Base-by-base conservation (phyloP, 2,888 invertebrate species). In the Drosophila nr. perissopoda region DNA sequence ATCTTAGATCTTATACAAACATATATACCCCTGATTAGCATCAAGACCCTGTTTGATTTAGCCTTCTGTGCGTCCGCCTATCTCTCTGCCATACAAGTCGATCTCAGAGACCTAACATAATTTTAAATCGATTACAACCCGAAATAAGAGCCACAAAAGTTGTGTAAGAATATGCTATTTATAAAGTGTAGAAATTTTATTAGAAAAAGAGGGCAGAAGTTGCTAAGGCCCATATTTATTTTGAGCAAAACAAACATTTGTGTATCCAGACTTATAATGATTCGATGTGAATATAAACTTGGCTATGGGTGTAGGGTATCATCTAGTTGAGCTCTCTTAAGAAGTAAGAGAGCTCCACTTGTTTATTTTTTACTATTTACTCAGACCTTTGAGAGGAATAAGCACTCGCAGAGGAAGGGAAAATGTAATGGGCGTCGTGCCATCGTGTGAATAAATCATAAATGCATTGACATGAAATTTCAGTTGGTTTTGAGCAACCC, bases 401-500 rank as follows among this genome's bases (percentile, higher is more conserved):
- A 16, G 21, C 36, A 49, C n/a, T 34, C 34, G 7, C 29, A 36
- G n/a, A 21, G 27, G 8, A 42, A 34, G 2, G 27, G 4, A 4
- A 11, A 6, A 18, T 40, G 46, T 2, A n/a, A 25, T 8, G 7
- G 56, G 33, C n/a, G 18, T 4, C 33, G 36, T 48, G 58, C 38
- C 69, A 58, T 29, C 25, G 34, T 38, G 59, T 80, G 77, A 79
- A 79, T 79, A 79, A 79, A 79, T 79, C 81, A 81, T 81, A 81
- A 76, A 76, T 72, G 78, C 81, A 79, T 69, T 78, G 59, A 71
- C 81, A 76, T 67, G 58, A 70, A 67, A 54, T 59, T 66, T 71
- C 63, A 67, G 70, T 62, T 58, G 52, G 53, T 71, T 76, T 31
- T 59, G 48, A 31, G 31, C 62, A 6, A 11, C 33, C 31, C 60